These are phyloP conservation scores for Cheilosia pagana DNA, from an alignment of 2,888 invertebrate species.

Conservation along the genomic window DNA sequence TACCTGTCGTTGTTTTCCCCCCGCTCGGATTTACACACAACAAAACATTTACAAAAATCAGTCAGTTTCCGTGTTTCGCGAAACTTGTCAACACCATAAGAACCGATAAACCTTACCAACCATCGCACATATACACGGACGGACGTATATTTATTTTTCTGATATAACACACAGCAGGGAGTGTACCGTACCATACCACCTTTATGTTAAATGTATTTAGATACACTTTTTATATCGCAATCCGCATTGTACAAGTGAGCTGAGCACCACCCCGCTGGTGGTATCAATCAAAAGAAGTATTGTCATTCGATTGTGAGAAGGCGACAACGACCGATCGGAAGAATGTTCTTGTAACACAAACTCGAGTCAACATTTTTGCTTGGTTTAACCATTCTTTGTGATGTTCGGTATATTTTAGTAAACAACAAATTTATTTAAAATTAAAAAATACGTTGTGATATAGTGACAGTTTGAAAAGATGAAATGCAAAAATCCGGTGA, in stretches of 20 bases:
- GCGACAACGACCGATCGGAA: conserved; percentile 52
- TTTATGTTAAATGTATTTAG: conserved; percentile 60
- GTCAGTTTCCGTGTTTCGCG: conserved; percentile 60
- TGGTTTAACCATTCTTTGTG: neutral
- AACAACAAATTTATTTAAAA: neutral
- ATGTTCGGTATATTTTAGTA: conserved; percentile 3
- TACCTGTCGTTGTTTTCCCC: conserved; percentile 39
- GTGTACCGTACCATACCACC: conserved; percentile 23
- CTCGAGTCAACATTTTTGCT: conserved; percentile 41
- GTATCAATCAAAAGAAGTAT: conserved; percentile 60
- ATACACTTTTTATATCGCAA: conserved; percentile 63
- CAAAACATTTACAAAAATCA: conserved; percentile 26
- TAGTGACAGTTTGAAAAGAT: conserved; percentile 53
- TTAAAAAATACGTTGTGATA: conserved; percentile 17
- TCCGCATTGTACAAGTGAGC: conserved; percentile 61
- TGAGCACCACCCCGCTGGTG: conserved; percentile 66
- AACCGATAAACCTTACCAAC: conserved; percentile 26
- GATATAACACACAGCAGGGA: conserved; percentile 21
- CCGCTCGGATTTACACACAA: conserved; percentile 16
- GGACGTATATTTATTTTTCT: conserved; percentile 48
- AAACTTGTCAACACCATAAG: conserved; percentile 57
- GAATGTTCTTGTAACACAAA: conserved; percentile 25
- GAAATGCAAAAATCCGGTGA: conserved; percentile 53
- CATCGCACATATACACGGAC: conserved; percentile 52
- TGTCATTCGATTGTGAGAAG: conserved; percentile 67